These are phyloP conservation scores for Platysternon megacephalum DNA, from an alignment of 2,113 vertebrate species.

Conservation along the genomic window DNA sequence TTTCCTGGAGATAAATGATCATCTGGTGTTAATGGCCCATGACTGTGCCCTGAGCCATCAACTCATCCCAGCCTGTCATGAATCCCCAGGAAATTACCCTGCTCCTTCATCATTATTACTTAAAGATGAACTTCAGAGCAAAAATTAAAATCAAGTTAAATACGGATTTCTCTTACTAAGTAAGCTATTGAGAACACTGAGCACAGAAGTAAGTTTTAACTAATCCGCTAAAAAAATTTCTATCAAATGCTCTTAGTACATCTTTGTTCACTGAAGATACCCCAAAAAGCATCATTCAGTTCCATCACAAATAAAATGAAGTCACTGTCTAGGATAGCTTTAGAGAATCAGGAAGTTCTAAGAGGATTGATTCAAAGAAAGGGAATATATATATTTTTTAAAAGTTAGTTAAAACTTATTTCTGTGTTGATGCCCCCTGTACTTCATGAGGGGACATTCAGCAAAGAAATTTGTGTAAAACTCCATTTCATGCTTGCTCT, in stretches of 20 bases:
- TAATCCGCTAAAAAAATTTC: background rate
- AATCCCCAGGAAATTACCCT: conserved; percentile 29
- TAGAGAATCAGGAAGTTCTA: background rate
- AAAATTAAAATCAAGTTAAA: conserved; percentile 23
- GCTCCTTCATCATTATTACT: background rate
- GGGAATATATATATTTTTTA: background rate
- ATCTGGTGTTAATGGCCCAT: conserved; percentile 35
- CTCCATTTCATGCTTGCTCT: background rate
- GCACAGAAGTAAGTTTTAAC: accelerated
- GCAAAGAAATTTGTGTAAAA: background rate
- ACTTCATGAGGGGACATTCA: background rate
- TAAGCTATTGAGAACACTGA: background rate
- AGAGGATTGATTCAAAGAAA: conserved; percentile 6
- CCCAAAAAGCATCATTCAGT: conserved; percentile 17
- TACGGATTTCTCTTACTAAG: background rate
- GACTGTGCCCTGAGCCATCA: background rate
- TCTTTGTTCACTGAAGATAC: background rate
- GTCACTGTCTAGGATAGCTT: conserved; percentile 2
- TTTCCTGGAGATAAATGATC: conserved; percentile 53
- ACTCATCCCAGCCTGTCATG: conserved; percentile 2
- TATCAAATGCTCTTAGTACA: background rate
- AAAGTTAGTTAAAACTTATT: background rate
- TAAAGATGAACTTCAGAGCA: conserved; percentile 26
- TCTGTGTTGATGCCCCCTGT: background rate
- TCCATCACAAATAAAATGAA: background rate